A percentile compares a stretch with the other conserved stretches of the same genome.
Evolutionary conservation across 2,113 vertebrate genomes (phyloP).

Genomic region (Ranitomeya variabilis): DNA sequence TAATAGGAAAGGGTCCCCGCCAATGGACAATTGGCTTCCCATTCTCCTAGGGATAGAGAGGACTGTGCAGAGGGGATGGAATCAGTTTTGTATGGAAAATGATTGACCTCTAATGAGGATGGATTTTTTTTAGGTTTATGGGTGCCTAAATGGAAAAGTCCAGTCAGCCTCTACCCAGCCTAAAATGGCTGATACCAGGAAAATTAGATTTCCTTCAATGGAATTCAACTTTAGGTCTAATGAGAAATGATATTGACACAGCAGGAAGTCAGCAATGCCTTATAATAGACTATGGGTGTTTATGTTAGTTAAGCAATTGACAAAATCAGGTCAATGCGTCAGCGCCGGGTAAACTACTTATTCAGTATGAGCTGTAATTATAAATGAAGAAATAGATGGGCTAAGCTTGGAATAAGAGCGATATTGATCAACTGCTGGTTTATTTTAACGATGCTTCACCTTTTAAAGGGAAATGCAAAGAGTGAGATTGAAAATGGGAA

Average conservation of each 20-base stretch:
- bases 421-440: slow-evolving; percentile 15
- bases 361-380: slow-evolving; percentile 8
- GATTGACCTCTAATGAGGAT: no score
- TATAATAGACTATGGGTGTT: neutral
- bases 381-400: neutral
- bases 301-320: neutral
- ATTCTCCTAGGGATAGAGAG: no score
- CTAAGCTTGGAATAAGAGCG: neutral
- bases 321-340: neutral
- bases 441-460: neutral
- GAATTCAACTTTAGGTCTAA: neutral
- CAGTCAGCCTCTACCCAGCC: no score
- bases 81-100: no score
- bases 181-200: neutral
- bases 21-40: no score
- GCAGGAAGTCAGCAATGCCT: neutral
- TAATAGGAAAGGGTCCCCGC: no score
- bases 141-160: no score
- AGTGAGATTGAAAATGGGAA: neutral
- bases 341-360: slow-evolving; percentile 5
- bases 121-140: no score
- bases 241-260: neutral
- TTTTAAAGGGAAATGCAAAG: neutral
- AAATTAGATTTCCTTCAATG: neutral
- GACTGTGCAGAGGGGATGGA: no score